These are phyloP conservation scores for Diacarnus erythraeanus DNA, from an alignment of 37 sponge, comb jelly and placozoan genomes.

Conservation along the genomic window DNA sequence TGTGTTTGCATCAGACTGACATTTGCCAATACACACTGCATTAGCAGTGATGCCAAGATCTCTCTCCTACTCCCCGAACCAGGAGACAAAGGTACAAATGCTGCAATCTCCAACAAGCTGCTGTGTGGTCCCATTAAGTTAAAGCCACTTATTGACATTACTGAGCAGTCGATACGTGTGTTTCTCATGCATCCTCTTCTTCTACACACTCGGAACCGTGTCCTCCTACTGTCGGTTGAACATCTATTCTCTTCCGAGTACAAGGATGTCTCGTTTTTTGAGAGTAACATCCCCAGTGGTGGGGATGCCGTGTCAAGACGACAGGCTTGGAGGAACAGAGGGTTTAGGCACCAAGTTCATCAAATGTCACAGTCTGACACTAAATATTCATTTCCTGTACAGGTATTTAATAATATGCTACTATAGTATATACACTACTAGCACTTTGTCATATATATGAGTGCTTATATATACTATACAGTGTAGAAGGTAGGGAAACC, in stretches of 20 bases:
- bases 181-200: conserved; percentile 45
- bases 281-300: background rate
- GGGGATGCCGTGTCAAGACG: background rate
- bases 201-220: background rate
- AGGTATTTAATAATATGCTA: conserved; percentile 3
- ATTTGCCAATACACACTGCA: conserved; percentile 29
- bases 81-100: no score
- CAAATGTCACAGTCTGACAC: background rate
- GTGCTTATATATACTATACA: no score
- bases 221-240: conserved; percentile 16
- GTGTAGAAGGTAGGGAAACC: no score
- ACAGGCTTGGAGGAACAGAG: conserved; percentile 4
- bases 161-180: conserved; percentile 17
- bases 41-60: conserved; percentile 29
- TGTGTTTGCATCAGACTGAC: conserved; percentile 39
- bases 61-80: conserved; percentile 18
- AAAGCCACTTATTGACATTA: conserved; percentile 43
- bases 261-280: background rate
- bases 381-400: background rate
- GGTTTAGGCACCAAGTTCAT: conserved; percentile 10
- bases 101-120: background rate
- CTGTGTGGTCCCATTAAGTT: conserved; percentile 60
- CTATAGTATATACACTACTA: no score
- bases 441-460: no score
- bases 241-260: conserved; percentile 32